Base-by-base conservation (phyloP, 1,140 invertebrate species). In the Drosophila parabipectinata region DNA sequence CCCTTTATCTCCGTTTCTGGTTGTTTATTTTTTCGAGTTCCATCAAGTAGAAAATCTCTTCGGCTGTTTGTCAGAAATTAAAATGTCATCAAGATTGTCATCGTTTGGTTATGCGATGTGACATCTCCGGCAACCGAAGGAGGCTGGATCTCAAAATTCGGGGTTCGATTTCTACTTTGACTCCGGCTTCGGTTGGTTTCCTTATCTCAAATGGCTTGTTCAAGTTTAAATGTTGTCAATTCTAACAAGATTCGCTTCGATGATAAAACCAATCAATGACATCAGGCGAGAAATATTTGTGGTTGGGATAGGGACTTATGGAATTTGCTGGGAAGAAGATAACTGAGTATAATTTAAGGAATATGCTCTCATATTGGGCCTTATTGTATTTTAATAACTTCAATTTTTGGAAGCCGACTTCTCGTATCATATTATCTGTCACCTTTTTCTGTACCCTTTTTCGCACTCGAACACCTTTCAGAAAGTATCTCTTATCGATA, bases 61-160 rank as follows among this genome's bases (percentile, higher is more conserved):
- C 48, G 61, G 71, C 50, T 69, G 53, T 45, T 50, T 85, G 82
- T 88, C 79, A 88, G 79, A 88, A 88, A 87, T 91, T 91, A 91
- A 91, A 91, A 90, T 90, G 89, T 91, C 89, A 91, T 90, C 81
- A 75, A 91, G 89, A 91, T 91, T 91, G 89, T 91, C 90, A 69
- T 87, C 72, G 74, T 67, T 58, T 51, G 80, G 62, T 78, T 75
- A 84, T 79, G 51, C 77, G 81, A 85, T 77, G 77, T 80, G 85
- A 90, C 80, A 85, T 62, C 73, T 72, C 57, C 21, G 63, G 63
- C 66, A 74, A 82, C 78, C 59, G 47, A 58, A 74, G 60, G 61
- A 66, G 72, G 67, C 52, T 26, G 26, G 15, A 26, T 37, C 66
- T 32, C 9, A 9, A n/a, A 26, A 9, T 15, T 26, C 60, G 30